A percentile compares a stretch with the other conserved stretches of the same genome.
phyloP scores from a whole-genome alignment of 35 echinoderm and acorn worm genomes.

The Ophioderma brevispina region DNA sequence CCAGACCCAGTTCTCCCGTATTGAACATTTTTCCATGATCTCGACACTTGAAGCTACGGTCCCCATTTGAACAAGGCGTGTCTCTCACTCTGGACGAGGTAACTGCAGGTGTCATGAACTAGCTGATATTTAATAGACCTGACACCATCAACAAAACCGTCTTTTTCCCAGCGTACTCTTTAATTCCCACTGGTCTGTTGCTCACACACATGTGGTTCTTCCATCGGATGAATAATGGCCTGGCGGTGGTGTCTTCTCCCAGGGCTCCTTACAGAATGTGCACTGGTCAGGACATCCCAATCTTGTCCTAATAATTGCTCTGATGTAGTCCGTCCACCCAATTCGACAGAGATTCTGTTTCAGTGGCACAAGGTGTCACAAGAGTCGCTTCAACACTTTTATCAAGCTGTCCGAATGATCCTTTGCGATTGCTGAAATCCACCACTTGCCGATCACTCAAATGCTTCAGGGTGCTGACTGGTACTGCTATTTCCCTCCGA shows the following conservation, averaged over 20 bases:
- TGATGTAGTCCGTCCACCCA: neutral
- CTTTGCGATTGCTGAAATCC: conserved; percentile 1
- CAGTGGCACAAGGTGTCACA: neutral
- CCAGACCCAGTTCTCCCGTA: neutral
- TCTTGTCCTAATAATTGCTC: neutral
- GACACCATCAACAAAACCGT: neutral
- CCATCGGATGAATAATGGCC: neutral
- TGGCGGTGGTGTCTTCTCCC: neutral
- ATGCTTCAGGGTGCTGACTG: conserved; percentile 7
- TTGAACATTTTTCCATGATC: too few relatives aligned
- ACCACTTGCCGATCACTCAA: neutral
- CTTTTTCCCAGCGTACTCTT: neutral
- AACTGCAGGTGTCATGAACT: neutral
- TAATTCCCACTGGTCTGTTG: neutral
- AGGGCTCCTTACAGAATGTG: neutral
- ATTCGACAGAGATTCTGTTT: neutral
- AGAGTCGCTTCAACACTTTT: neutral
- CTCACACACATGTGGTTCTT: neutral
- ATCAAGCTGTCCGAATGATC: neutral
- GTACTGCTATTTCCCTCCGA: conserved; percentile 18
- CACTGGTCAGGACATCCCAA: neutral
- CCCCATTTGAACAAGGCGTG: too few relatives aligned
- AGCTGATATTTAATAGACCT: neutral
- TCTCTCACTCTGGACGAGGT: neutral
- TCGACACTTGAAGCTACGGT: neutral